Conservation (phyloP, 2,113 vertebrate genomes). For the Ciconia boyciana region DNA sequence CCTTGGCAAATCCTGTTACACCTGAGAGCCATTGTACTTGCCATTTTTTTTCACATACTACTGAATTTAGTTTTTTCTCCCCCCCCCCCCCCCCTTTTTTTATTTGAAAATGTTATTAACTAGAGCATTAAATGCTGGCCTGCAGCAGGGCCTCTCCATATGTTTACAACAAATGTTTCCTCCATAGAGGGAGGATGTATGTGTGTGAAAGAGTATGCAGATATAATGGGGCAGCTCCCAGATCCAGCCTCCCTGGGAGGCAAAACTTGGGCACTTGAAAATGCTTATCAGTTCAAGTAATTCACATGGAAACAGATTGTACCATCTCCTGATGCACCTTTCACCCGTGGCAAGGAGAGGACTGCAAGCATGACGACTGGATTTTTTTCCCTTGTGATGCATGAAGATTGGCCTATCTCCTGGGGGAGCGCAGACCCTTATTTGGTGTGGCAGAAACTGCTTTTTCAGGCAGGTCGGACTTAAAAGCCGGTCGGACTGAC, state of each 20-base stretch:
- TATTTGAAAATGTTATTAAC: slow-evolving; percentile 67
- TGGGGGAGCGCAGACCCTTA: not conserved
- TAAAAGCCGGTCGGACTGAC: not conserved
- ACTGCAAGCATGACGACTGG: accelerated
- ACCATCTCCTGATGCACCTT: not conserved
- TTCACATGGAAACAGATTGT: slow-evolving; percentile 8
- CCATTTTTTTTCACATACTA: not conserved
- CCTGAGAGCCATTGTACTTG: not conserved
- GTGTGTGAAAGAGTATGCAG: not conserved
- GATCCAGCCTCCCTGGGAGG: slow-evolving; percentile 10
- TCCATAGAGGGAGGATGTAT: not conserved
- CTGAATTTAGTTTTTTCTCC: not conserved
- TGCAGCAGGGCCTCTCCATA: slow-evolving; percentile 74
- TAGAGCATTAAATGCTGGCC: slow-evolving; percentile 81
- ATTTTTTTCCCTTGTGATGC: not conserved
- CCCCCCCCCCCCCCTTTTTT: not conserved
- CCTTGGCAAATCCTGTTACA: slow-evolving; percentile 12
- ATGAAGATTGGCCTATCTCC: not conserved
- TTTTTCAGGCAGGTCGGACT: not conserved
- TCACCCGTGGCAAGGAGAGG: not conserved
- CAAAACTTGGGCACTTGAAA: not conserved
- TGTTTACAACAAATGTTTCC: slow-evolving; percentile 65
- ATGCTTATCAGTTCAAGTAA: not conserved
- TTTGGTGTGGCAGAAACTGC: accelerated
- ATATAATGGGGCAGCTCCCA: not conserved